Conservation (phyloP, 2,113 vertebrate genomes). For the Antigone vipio region DNA sequence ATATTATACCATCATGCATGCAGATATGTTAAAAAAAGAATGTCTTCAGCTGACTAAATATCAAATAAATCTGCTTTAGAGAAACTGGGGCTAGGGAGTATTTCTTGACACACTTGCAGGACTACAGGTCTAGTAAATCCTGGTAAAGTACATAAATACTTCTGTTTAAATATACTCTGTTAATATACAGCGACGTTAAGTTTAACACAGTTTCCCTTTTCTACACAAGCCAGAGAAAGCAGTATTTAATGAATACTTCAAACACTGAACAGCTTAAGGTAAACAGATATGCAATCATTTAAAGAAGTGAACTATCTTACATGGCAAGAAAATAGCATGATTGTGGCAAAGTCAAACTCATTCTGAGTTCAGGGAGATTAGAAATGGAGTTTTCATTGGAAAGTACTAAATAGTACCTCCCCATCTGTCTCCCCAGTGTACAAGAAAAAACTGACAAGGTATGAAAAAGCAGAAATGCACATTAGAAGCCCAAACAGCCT, state of each 20-base stretch:
- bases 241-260: not conserved
- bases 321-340: not conserved
- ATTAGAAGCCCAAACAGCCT: not conserved
- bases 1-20: not conserved
- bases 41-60: not conserved
- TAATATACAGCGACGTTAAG: not conserved
- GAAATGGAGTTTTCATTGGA: not conserved
- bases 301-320: not conserved
- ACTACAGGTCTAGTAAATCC: not conserved
- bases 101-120: not conserved
- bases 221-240: not conserved
- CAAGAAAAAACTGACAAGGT: not conserved
- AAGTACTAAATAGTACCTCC: not conserved
- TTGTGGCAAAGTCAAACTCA: not conserved
- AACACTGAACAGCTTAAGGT: not conserved
- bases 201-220: not conserved
- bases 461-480: not conserved
- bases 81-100: not conserved
- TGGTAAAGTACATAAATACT: not conserved
- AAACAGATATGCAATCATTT: not conserved
- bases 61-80: not conserved
- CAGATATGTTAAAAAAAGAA: not conserved
- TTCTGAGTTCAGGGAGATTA: fast-evolving
- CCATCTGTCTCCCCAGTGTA: not conserved
- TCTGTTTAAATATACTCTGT: not conserved